These are phyloP conservation scores for Oasisia sp. DNA, from an alignment of 2,888 invertebrate species.

Conservation along the genomic window DNA sequence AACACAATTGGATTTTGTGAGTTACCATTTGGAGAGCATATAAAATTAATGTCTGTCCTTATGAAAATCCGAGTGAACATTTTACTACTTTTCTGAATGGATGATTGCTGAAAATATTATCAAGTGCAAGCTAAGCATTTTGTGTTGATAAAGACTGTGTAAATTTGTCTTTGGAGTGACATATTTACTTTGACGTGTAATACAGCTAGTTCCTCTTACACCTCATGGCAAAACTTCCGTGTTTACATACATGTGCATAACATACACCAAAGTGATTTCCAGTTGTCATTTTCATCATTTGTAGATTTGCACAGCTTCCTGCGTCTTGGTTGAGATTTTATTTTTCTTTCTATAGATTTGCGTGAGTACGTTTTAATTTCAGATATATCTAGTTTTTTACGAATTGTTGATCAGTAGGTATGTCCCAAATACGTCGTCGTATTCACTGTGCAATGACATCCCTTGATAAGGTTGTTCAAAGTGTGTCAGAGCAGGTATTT, in stretches of 20 bases:
- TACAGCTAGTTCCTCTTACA: background rate
- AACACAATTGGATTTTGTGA: background rate
- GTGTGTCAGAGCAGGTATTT: background rate
- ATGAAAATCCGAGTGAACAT: background rate
- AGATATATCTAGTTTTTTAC: background rate
- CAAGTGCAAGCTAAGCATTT: background rate
- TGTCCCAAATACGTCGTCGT: background rate
- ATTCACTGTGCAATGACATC: background rate
- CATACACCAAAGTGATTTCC: background rate
- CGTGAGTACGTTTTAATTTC: background rate
- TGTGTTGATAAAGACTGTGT: conserved; percentile 4
- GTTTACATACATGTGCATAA: background rate
- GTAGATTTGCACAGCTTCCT: background rate
- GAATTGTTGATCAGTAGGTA: background rate
- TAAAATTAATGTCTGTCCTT: background rate
- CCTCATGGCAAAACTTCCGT: background rate
- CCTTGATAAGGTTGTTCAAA: background rate
- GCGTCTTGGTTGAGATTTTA: background rate
- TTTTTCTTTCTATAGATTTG: background rate
- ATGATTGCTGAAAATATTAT: background rate
- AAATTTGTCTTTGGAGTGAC: background rate
- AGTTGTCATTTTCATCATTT: background rate
- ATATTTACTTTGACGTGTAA: background rate
- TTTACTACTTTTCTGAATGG: background rate
- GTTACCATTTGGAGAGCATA: background rate